Conservation (phyloP, 2,888 invertebrate genomes). For the Drosophila testacea region DNA sequence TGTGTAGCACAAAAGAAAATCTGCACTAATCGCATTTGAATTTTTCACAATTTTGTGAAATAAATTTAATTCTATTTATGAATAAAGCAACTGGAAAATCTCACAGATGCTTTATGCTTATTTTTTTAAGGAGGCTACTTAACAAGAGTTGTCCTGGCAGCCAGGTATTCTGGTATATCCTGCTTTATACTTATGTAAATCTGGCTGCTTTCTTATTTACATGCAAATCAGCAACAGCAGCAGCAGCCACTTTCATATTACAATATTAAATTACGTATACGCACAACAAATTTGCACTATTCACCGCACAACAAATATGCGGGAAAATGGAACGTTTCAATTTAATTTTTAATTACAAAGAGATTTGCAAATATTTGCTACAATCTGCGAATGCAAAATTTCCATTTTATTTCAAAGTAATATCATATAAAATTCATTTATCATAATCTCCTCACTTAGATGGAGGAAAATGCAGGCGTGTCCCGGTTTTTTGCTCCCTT, state of each 20-base stretch:
- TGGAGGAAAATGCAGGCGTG: background rate
- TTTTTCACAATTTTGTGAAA: conserved; percentile 42
- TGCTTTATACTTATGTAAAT: conserved; percentile 47
- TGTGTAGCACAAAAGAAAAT: conserved; percentile 50
- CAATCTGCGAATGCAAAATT: conserved; percentile 15
- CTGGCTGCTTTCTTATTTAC: conserved; percentile 57
- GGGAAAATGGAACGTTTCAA: background rate
- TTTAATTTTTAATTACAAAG: conserved; percentile 24
- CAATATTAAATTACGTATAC: conserved; percentile 31
- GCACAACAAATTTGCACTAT: conserved; percentile 13
- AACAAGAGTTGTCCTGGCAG: conserved; percentile 25
- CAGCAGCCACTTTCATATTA: conserved; percentile 16
- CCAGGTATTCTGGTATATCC: conserved; percentile 2
- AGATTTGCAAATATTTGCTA: conserved; percentile 20
- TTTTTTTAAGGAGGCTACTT: conserved; percentile 17
- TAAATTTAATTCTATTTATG: conserved; percentile 31
- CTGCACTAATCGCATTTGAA: conserved; percentile 71
- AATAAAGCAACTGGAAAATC: conserved; percentile 38
- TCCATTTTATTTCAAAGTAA: background rate
- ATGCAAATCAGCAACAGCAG: conserved; percentile 57
- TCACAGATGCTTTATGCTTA: conserved; percentile 11
- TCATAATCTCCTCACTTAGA: conserved; percentile 7
- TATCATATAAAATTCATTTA: conserved; percentile 16
- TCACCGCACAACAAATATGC: background rate
- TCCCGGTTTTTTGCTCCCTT: background rate